Evolutionary conservation across 2,888 invertebrate genomes (phyloP), one percentile per base, ranked within the genome.

Genomic region (Gymnosoma rotundatum): DNA sequence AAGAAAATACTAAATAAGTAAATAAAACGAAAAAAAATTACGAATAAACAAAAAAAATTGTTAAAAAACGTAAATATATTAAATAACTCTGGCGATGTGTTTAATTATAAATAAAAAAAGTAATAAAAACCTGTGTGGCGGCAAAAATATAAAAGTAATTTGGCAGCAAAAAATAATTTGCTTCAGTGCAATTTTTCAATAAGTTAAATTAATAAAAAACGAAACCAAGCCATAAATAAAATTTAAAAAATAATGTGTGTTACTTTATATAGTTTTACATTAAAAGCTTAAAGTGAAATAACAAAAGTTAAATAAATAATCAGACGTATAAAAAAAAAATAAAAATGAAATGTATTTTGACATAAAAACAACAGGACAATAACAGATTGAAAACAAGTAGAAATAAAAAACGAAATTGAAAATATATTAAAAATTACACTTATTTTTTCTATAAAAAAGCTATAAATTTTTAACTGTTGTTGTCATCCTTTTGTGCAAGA

Each of bases 111-210:
- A 12, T 42, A 12, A 12, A 42, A 12, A 42, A 42, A 42, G 1
- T 14, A 2, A n/a, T 16, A 48, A 16, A 48, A n/a, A 48, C 3
- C 45, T 48, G 3, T 14, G n/a, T 16, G 16, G 16, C 14, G 16
- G n/a, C 14, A 48, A 48, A 48, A 14, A 48, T n/a, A 48, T 48
- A 48, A 48, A 48, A 48, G 1, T 48, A n/a, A 48, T 48, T n/a
- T 2, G 6, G 4, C 1, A 25, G 4, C 1, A 25, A 25, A 25
- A 48, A 6, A 14, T 16, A 48, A 48, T 16, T 48, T 48, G 45
- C 14, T 48, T 21, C 38, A 52, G 42, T 63, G 42, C 38, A 73
- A 54, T 42, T 25, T 14, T 66, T 8, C 10, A 58, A 72, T 60
- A 60, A 72, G 58, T 48, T 16, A 60, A 16, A 48, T 16, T 20